phyloP scores from a whole-genome alignment of 2,888 invertebrate genomes.

The Caenorhabditis sp. region DNA sequence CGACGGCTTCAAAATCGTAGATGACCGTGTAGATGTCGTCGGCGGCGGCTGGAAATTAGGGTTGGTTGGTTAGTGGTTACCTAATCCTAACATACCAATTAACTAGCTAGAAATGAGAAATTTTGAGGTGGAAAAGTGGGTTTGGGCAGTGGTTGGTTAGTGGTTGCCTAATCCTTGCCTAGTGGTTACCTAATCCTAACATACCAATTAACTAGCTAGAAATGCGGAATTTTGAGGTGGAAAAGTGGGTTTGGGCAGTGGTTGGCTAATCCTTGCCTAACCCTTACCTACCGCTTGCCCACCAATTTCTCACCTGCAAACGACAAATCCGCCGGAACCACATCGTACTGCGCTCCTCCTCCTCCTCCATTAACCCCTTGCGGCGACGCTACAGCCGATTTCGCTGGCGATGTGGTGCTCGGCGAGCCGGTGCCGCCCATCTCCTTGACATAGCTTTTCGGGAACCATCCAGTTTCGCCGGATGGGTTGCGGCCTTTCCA shows the following conservation, averaged over 20 bases:
- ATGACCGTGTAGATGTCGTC: slow-evolving; percentile 88
- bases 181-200: too few relatives aligned
- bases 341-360: slow-evolving; percentile 44
- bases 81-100: too few relatives aligned
- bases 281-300: too few relatives aligned
- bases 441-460: slow-evolving; percentile 82
- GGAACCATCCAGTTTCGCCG: slow-evolving; percentile 83
- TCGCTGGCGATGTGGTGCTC: slow-evolving; percentile 22
- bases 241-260: too few relatives aligned
- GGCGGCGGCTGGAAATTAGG: background rate
- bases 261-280: too few relatives aligned
- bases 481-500: slow-evolving; percentile 86
- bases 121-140: too few relatives aligned
- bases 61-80: too few relatives aligned
- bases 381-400: background rate
- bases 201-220: too few relatives aligned
- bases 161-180: too few relatives aligned
- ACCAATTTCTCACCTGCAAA: background rate
- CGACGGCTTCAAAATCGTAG: slow-evolving; percentile 92
- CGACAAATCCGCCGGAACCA: slow-evolving; percentile 38
- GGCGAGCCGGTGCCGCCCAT: slow-evolving; percentile 6
- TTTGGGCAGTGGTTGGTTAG: too few relatives aligned
- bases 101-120: too few relatives aligned
- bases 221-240: too few relatives aligned
- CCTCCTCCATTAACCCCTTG: background rate